Conservation (phyloP, 2,888 invertebrate species). For the Sesia bembeciformis region DNA sequence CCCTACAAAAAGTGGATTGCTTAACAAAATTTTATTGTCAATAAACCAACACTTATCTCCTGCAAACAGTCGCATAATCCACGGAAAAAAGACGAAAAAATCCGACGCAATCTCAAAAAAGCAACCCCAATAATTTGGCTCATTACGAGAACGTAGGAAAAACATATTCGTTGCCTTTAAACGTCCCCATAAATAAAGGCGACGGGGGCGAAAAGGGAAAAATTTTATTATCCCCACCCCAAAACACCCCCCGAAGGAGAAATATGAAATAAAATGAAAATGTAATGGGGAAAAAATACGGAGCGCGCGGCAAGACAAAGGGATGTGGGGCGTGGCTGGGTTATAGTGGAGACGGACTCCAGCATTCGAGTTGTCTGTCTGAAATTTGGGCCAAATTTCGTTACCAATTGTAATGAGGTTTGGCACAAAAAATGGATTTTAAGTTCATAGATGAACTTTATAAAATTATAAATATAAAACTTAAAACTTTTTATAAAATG, state of each 20-base stretch:
- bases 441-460: no score
- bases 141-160: conserved; percentile 66
- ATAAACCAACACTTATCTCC: conserved; percentile 45
- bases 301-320: conserved; percentile 64
- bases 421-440: no score
- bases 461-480: no score
- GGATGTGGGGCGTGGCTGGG: conserved; percentile 31
- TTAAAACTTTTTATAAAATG: no score
- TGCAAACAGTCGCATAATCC: conserved; percentile 27
- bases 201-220: conserved; percentile 58
- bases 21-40: not conserved
- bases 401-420: no score
- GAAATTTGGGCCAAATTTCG: no score
- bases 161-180: conserved; percentile 66
- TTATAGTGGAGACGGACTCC: conserved; percentile 26
- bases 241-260: conserved; percentile 50
- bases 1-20: not conserved
- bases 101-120: conserved; percentile 48
- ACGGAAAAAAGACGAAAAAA: conserved; percentile 28
- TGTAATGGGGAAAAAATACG: conserved; percentile 74
- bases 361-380: no score
- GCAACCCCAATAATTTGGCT: conserved; percentile 65
- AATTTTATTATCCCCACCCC: conserved; percentile 62
- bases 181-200: conserved; percentile 67
- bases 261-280: conserved; percentile 75